phyloP scores from a whole-genome alignment of 2,888 invertebrate genomes.

The Rhopalosiphum nymphaeae region DNA sequence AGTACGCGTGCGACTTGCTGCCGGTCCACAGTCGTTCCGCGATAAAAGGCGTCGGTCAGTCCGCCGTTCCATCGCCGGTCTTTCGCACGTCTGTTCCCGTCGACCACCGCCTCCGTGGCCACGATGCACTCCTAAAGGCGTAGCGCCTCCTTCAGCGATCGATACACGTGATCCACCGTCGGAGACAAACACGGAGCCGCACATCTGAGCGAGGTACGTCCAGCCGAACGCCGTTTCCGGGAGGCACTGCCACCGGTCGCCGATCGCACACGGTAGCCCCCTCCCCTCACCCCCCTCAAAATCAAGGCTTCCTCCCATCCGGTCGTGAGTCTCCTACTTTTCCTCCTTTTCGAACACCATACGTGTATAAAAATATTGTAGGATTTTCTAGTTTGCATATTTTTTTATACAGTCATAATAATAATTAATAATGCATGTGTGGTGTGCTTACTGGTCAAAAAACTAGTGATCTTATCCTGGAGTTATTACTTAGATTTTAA shows the following conservation, averaged over 20 bases:
- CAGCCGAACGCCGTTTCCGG: neutral
- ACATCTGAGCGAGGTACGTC: neutral
- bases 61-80: neutral
- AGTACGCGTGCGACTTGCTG: neutral
- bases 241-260: neutral
- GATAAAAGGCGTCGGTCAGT: neutral
- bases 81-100: neutral
- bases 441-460: neutral
- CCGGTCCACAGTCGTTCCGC: neutral
- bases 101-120: neutral
- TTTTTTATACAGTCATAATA: neutral
- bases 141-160: neutral
- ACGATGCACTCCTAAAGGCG: neutral
- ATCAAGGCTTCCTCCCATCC: neutral
- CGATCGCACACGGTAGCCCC: neutral
- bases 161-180: constrained; percentile 11
- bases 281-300: neutral
- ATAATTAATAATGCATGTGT: neutral
- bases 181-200: neutral
- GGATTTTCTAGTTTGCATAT: neutral
- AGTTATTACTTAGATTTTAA: neutral
- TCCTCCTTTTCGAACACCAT: neutral
- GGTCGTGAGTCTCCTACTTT: neutral
- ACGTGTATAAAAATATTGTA: neutral
- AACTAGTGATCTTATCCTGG: neutral